A percentile compares a stretch with the other conserved stretches of the same genome.
phyloP scores from a whole-genome alignment of 2,113 vertebrate genomes.

The Mastomys natalensis region DNA sequence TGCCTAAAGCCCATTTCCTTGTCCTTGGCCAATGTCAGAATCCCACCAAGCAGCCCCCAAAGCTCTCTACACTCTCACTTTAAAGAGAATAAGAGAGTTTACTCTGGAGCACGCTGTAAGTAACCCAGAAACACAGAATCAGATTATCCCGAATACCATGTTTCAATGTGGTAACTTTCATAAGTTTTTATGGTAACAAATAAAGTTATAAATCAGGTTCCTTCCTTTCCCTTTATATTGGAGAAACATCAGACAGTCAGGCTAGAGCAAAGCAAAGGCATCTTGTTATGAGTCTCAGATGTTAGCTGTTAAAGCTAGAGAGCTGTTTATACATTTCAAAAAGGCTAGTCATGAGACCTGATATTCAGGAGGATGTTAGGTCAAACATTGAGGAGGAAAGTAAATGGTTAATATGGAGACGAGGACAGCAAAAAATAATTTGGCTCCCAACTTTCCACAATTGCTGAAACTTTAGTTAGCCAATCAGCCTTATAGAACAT shows the following conservation, averaged over 20 bases:
- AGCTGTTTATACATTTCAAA: not conserved
- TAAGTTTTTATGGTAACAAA: not conserved
- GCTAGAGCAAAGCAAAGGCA: not conserved
- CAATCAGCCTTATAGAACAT: not conserved
- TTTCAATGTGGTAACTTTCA: not conserved
- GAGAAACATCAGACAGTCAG: not conserved
- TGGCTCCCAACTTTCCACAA: not conserved
- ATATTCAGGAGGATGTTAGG: not conserved
- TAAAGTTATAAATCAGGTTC: not conserved
- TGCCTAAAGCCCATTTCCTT: too few relatives aligned
- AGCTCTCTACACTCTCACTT: not conserved
- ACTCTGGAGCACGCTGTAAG: not conserved
- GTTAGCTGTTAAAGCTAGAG: not conserved
- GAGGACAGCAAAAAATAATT: not conserved
- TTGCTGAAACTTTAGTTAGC: not conserved
- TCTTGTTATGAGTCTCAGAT: not conserved
- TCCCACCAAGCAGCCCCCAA: too few relatives aligned
- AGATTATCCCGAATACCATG: not conserved
- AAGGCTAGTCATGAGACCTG: not conserved
- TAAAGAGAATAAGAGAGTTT: not conserved
- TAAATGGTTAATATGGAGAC: not conserved
- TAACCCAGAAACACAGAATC: not conserved
- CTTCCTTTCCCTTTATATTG: not conserved
- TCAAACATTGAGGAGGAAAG: not conserved
- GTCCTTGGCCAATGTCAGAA: too few relatives aligned